Percentiles rank a stretch among this genome's conserved stretches.
These are phyloP conservation scores for Dendropsophus ebraccatus DNA, from an alignment of 2,113 vertebrate genomes.

Conservation along the genomic window DNA sequence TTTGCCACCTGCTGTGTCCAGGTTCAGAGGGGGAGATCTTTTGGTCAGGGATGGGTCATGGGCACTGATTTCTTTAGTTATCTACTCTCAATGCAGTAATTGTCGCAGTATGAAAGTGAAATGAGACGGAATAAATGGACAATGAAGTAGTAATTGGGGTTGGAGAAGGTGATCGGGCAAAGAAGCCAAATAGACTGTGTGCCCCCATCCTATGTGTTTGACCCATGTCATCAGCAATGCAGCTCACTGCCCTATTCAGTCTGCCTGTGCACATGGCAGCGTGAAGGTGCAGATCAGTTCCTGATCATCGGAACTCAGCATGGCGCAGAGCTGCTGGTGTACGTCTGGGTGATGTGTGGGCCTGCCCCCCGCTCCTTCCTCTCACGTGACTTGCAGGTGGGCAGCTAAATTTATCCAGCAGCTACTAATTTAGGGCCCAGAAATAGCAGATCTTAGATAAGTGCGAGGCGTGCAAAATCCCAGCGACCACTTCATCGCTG, in stretches of 20 bases:
- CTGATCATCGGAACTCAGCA: not conserved
- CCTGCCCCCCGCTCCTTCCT: not conserved
- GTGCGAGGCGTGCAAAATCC: constrained; percentile 50
- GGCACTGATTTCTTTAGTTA: not conserved
- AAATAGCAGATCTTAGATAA: constrained; percentile 55
- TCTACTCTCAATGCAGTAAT: not conserved
- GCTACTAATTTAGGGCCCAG: constrained; percentile 51
- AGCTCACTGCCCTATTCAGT: not conserved
- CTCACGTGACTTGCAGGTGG: constrained; percentile 54
- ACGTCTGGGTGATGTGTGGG: constrained; percentile 19
- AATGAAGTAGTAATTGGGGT: constrained; percentile 24
- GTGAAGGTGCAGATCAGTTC: not conserved
- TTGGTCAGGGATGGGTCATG: not conserved
- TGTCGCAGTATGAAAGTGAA: not conserved
- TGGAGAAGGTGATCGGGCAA: not conserved
- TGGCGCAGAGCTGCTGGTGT: not conserved
- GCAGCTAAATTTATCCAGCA: constrained; percentile 51
- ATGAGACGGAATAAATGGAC: constrained; percentile 1
- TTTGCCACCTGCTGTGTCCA: not conserved
- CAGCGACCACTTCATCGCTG: constrained; percentile 43
- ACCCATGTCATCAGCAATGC: not conserved
- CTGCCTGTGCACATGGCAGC: not conserved
- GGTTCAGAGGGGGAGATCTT: not conserved
- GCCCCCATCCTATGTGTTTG: not conserved
- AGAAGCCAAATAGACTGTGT: not conserved